These are phyloP conservation scores for Petromus typicus DNA, from an alignment of 2,113 vertebrate genomes.

Conservation along the genomic window DNA sequence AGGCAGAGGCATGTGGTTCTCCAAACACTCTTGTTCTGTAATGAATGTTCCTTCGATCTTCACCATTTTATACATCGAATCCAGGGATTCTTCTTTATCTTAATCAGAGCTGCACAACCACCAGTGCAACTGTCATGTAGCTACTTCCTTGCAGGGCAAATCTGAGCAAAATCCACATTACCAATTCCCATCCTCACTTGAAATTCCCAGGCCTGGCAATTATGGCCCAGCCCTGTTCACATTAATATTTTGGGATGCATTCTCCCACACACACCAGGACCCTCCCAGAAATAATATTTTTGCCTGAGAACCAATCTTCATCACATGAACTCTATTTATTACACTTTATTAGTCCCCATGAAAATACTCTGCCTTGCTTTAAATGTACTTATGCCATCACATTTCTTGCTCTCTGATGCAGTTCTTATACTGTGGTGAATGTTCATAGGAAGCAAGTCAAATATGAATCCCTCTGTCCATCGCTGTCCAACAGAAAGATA, in stretches of 20 bases:
- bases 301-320: neutral
- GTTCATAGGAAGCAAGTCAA: neutral
- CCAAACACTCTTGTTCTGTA: neutral
- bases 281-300: neutral
- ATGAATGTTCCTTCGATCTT: neutral
- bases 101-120: neutral
- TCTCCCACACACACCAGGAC: neutral
- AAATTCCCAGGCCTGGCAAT: neutral
- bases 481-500: neutral
- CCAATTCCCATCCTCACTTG: neutral
- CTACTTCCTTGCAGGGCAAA: neutral
- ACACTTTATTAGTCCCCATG: neutral
- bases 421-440: neutral
- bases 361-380: neutral
- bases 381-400: neutral
- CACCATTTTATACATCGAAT: neutral
- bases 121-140: neutral
- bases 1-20: neutral
- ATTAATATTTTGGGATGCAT: neutral
- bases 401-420: neutral
- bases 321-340: neutral
- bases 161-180: neutral
- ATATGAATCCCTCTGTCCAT: neutral
- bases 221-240: neutral
- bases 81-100: neutral